Evolutionary conservation across 2,797 vertebrate species (phyloP), one percentile per base, ranked within the genome.

Genomic region (Brotogeris chrysoptera): DNA sequence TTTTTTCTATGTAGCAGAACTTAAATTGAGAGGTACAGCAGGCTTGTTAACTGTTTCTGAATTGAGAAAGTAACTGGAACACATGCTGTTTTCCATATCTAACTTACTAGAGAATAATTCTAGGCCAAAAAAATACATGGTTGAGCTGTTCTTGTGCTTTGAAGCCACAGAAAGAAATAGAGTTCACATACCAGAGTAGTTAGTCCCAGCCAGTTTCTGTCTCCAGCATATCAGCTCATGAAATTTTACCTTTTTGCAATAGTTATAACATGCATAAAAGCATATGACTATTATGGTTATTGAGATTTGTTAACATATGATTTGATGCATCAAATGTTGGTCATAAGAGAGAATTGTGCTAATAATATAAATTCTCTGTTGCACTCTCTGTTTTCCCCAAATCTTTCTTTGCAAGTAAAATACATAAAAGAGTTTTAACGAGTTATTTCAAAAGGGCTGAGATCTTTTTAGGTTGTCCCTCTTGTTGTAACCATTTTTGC

Each of bases 211-310:
- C 90, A 92, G 68, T 94, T 94, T 93, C 86, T 94, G 68, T 87
- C 88, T 92, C 65, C 88, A 85, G 64, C 65, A 28, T 96, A 96
- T 93, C 93, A 87, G 64, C 81, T 92, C 88, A 39, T 95, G 92
- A 96, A 95, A 91, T 61, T 95, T 72, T 32, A 13, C 38, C 30
- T 87, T 85, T 92, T 92, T 87, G 52, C 46, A 46, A 32, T 28
- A 71, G 38, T 44, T 84, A 14, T 82, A 87, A 68, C 53, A 60
- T 30, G 14, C n/a, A 16, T 34, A 57, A 57, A 57, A 71, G 44
- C n/a, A 15, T 94, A 14, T 61, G 15, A 28, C 25, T 88, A 1
- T 43, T 84, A 14, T 11, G 7, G 11, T 59, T 78, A 7, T 14
- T 46, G 53, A 72, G 39, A 43, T 79, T 38, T 93, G 23, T 63